Conservation (phyloP, 2,797 vertebrate species). For the Helarctos malayanus region DNA sequence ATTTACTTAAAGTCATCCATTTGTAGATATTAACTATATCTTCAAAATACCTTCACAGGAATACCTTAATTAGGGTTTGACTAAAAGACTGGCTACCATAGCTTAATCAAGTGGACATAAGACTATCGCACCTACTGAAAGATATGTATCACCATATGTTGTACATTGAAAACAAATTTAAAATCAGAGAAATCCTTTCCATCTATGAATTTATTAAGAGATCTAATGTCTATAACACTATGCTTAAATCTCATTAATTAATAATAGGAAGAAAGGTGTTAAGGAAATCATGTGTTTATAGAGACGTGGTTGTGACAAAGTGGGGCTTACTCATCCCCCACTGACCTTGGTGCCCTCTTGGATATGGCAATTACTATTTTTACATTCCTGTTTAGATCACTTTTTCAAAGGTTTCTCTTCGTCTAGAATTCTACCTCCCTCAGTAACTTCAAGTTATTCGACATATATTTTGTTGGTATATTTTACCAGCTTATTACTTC, state of each 20-base stretch:
- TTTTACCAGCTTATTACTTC: not conserved
- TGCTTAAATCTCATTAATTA: not conserved
- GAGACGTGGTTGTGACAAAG: not conserved
- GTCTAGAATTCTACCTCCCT: not conserved
- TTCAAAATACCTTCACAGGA: not conserved
- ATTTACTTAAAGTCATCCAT: not conserved
- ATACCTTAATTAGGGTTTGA: not conserved
- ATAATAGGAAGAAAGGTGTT: not conserved
- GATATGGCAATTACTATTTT: not conserved
- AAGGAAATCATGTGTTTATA: not conserved
- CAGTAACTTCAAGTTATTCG: not conserved
- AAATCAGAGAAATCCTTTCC: not conserved
- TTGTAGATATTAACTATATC: not conserved
- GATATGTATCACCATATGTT: not conserved
- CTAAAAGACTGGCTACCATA: not conserved
- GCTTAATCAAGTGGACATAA: not conserved
- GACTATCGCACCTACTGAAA: not conserved
- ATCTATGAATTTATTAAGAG: not conserved
- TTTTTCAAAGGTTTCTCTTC: not conserved
- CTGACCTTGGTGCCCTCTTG: not conserved
- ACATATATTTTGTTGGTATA: not conserved
- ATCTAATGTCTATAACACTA: not conserved
- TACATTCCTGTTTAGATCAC: not conserved
- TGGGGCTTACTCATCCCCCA: not conserved
- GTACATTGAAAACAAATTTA: constrained; percentile 3